Evolutionary conservation across 1,140 invertebrate species (phyloP), one percentile per base, ranked within the genome.

Genomic region (Oncopodura yosiiana): DNA sequence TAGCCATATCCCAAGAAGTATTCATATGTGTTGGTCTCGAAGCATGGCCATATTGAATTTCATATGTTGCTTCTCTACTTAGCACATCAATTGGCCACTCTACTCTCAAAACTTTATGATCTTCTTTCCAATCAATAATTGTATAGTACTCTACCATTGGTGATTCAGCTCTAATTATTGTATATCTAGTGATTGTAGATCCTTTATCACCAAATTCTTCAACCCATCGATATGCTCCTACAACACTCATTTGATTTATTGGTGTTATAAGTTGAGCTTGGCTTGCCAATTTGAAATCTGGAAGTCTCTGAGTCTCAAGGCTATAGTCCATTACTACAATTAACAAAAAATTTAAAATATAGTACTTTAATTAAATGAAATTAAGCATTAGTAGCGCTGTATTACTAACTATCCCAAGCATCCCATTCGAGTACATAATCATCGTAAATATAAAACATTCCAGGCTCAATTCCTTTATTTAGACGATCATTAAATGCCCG

Each of bases 341-440:
- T 34, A n/a, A n/a, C n/a, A n/a, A n/a, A n/a, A n/a, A n/a, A n/a
- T n/a, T n/a, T n/a, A n/a, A n/a, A n/a, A n/a, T n/a, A n/a, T n/a
- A n/a, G n/a, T n/a, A n/a, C n/a, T n/a, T n/a, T 34, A 34, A 34
- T 34, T 9, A 34, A 9, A 34, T 34, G 8, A 34, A 34, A 34
- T 34, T 9, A 34, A 34, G 8, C 30, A n/a, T 34, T 34, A 5
- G 73, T n/a, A n/a, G n/a, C n/a, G n/a, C 70, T n/a, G n/a, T n/a
- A n/a, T n/a, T n/a, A n/a, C n/a, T n/a, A n/a, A n/a, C n/a, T n/a
- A 65, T 77, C 75, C 76, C 76, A 77, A n/a, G 76, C 76, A 70
- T 78, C 76, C 76, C 76, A 78, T n/a, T n/a, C n/a, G n/a, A n/a
- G 68, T 69, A 77, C 45, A 78, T 58, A 14, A 61, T 78, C 76